Base-by-base conservation (phyloP, 2,113 vertebrate species). In the Megaptera novaeangliae region DNA sequence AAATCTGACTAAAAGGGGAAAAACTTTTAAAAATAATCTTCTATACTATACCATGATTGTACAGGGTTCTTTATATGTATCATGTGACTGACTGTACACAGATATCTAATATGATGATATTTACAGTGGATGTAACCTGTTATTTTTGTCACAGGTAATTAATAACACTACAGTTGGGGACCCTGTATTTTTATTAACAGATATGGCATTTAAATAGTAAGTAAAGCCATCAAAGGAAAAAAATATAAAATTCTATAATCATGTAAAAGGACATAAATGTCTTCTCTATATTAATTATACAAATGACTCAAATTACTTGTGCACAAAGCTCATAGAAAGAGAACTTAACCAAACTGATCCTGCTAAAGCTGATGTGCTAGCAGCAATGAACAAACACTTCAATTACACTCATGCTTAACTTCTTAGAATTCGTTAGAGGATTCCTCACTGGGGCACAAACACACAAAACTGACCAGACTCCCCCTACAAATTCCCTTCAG, bases 91-190 rank as follows among this genome's bases (percentile, higher is more conserved):
- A 93, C 39, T 74, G 57, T 57, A 72, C 6, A 89, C 8, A 92
- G 25, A 36, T 55, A 57, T 31, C 64, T 78, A 95, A 81, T 63
- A 84, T n/a, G 39, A 74, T 86, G 5, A 36, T 81, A 27, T 34
- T 80, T 61, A 63, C 20, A 64, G 7, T 57, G 1, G 41, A 71
- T 46, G 20, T 52, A 83, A 92, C n/a, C 68, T 96, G 15, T 29
- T 66, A 91, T 41, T 95, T 96, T 85, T 80, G 72, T 17, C 59
- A 92, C 9, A 95, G 18, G 46, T 36, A 97, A 75, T 86, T 81
- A 95, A 87, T 25, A 91, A 61, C 27, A 6, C 31, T 52, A 29
- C 49, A 93, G 18, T 64, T 61, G 59, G 8, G 21, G 18, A 88
- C 20, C 29, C 14, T 49, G 1, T 31, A 69, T 49, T 88, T 93